Percentiles rank a stretch among this genome's conserved stretches.
Conservation (phyloP, 1,140 invertebrate species). For the Saccostrea echinata region DNA sequence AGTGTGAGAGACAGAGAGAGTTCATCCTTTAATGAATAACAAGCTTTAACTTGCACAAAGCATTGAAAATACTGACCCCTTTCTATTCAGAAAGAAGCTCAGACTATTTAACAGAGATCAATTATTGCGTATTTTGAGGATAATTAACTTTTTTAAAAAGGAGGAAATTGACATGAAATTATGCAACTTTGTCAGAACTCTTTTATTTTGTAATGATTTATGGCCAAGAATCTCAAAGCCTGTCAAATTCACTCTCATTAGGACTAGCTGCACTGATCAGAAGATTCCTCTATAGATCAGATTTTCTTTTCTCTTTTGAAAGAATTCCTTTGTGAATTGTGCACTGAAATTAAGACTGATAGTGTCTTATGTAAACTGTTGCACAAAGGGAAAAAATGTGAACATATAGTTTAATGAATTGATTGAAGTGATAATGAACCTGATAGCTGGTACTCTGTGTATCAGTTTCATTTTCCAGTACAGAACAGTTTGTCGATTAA, state of each 20-base stretch:
- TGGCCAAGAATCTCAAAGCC: conserved; percentile 18
- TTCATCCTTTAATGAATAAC: conserved; percentile 13
- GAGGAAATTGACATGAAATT: conserved; percentile 35
- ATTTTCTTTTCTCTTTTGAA: background rate
- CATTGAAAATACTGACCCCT: background rate
- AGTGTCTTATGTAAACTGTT: no score
- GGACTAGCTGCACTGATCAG: conserved; percentile 22
- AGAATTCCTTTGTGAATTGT: conserved; percentile 2
- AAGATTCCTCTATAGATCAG: background rate
- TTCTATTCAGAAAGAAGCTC: background rate
- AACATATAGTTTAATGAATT: no score
- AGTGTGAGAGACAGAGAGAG: background rate
- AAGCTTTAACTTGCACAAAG: conserved; percentile 9
- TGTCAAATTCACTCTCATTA: conserved; percentile 41
- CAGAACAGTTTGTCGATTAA: no score
- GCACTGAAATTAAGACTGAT: no score
- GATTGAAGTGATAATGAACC: no score
- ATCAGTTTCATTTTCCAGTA: no score
- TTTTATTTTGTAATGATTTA: conserved; percentile 36
- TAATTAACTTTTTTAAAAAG: conserved; percentile 3
- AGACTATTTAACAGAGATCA: background rate
- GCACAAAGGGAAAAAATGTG: no score
- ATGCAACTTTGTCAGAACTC: conserved; percentile 31
- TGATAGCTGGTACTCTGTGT: no score
- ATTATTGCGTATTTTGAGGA: conserved; percentile 23